phyloP scores from a whole-genome alignment of 2,797 vertebrate species.

The Malacoraja senta region DNA sequence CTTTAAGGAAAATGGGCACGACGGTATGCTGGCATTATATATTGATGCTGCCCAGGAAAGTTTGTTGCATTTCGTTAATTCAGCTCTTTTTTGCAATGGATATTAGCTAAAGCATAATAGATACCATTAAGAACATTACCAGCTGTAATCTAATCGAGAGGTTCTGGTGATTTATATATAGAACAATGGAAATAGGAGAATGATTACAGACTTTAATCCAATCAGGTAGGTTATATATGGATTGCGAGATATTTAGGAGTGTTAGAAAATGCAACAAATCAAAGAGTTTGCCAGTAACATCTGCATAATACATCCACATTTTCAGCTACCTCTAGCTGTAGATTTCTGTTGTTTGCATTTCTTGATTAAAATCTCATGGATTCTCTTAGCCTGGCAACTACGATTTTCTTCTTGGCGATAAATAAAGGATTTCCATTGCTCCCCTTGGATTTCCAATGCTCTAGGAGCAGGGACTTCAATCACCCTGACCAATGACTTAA shows the following conservation, averaged over 20 bases:
- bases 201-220: not conserved
- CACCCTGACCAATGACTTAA: too few species aligned
- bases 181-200: not conserved
- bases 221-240: not conserved
- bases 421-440: too few species aligned
- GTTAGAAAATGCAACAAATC: not conserved
- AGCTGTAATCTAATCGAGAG: not conserved
- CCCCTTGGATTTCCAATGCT: too few species aligned
- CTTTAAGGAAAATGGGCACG: not conserved
- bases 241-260: not conserved
- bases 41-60: not conserved
- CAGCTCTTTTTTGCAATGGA: not conserved
- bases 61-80: not conserved
- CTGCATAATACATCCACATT: not conserved
- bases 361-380: too few species aligned
- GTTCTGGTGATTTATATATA: conserved; percentile 25
- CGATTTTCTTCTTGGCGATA: too few species aligned
- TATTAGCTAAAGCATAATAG: not conserved
- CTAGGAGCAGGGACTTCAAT: too few species aligned
- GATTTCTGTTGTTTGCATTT: not conserved
- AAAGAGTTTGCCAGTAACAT: conserved; percentile 8
- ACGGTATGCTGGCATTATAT: not conserved
- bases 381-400: too few species aligned
- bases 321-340: not conserved
- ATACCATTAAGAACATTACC: conserved; percentile 11